phyloP scores from a whole-genome alignment of 2,888 invertebrate genomes.

The Drosophila falleni region DNA sequence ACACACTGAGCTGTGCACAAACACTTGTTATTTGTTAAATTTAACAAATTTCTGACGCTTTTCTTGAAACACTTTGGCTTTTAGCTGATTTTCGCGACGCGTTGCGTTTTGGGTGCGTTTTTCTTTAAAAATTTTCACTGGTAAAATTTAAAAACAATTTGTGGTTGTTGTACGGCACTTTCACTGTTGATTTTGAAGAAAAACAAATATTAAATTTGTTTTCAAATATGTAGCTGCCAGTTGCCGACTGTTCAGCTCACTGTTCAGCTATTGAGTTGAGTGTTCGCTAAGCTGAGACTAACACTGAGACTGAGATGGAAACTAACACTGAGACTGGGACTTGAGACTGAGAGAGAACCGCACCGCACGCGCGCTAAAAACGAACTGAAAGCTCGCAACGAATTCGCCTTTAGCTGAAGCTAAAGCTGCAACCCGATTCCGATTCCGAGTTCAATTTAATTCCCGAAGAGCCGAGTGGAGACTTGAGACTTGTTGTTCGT shows the following conservation, averaged over 20 bases:
- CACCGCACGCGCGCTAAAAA: slow-evolving; percentile 82
- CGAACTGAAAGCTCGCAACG: slow-evolving; percentile 72
- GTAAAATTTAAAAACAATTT: slow-evolving; percentile 65
- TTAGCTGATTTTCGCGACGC: slow-evolving; percentile 44
- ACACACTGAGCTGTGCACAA: slow-evolving; percentile 47
- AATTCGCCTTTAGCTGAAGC: slow-evolving; percentile 40
- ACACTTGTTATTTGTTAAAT: slow-evolving; percentile 48
- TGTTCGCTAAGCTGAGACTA: slow-evolving; percentile 13
- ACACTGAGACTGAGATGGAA: slow-evolving; percentile 27
- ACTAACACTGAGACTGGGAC: slow-evolving; percentile 24
- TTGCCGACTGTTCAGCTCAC: slow-evolving; percentile 38
- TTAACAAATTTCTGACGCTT: slow-evolving; percentile 58
- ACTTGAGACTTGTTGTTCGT: slow-evolving; percentile 53
- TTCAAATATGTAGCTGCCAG: slow-evolving; percentile 30
- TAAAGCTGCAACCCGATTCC: slow-evolving; percentile 31
- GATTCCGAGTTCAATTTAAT: slow-evolving; percentile 50
- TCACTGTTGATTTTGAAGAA: slow-evolving; percentile 57
- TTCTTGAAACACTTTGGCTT: slow-evolving; percentile 59
- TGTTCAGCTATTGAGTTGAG: slow-evolving; percentile 45
- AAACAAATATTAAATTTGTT: slow-evolving; percentile 35
- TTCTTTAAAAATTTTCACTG: slow-evolving; percentile 65
- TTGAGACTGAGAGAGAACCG: slow-evolving; percentile 67
- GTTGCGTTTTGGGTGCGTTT: slow-evolving; percentile 34
- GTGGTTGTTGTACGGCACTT: slow-evolving; percentile 41
- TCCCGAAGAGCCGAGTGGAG: slow-evolving; percentile 45